phyloP scores from a whole-genome alignment of 2,113 vertebrate species.

The Solea senegalensis region DNA sequence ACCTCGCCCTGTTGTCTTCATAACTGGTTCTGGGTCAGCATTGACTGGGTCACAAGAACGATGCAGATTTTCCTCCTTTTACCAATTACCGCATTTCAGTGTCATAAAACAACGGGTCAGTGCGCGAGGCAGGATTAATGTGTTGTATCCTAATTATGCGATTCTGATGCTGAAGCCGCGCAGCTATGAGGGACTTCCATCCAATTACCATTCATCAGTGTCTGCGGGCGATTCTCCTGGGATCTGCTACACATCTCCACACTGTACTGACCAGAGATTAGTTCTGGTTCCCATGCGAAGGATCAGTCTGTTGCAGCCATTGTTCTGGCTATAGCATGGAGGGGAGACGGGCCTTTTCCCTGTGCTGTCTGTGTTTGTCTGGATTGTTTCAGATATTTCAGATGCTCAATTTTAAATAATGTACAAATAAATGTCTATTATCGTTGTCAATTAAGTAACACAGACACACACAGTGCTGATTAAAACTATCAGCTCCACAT shows the following conservation, averaged over 20 bases:
- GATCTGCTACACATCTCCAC: constrained; percentile 45
- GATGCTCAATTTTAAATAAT: no score
- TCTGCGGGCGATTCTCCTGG: constrained; percentile 63
- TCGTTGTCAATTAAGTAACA: no score
- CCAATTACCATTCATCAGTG: constrained; percentile 79
- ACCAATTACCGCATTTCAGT: constrained; percentile 65
- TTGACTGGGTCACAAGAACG: constrained; percentile 51
- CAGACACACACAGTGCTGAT: no score
- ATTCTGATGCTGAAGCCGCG: constrained; percentile 59
- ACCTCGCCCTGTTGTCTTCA: constrained; percentile 31
- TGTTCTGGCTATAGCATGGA: constrained; percentile 23
- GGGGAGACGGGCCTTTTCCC: background rate
- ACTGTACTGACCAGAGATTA: constrained; percentile 55
- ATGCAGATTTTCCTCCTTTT: constrained; percentile 43
- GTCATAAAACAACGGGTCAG: constrained; percentile 59
- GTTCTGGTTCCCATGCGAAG: constrained; percentile 42
- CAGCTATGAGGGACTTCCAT: constrained; percentile 53
- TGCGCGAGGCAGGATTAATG: constrained; percentile 61
- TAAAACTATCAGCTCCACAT: no score
- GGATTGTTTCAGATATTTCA: background rate
- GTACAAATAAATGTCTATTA: no score
- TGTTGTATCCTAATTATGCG: constrained; percentile 63
- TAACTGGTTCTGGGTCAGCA: constrained; percentile 62
- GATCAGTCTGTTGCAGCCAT: constrained; percentile 31
- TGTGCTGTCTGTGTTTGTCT: constrained; percentile 9